Conservation (phyloP, 2,888 invertebrate genomes). For the Kryphioiulus occultus region DNA sequence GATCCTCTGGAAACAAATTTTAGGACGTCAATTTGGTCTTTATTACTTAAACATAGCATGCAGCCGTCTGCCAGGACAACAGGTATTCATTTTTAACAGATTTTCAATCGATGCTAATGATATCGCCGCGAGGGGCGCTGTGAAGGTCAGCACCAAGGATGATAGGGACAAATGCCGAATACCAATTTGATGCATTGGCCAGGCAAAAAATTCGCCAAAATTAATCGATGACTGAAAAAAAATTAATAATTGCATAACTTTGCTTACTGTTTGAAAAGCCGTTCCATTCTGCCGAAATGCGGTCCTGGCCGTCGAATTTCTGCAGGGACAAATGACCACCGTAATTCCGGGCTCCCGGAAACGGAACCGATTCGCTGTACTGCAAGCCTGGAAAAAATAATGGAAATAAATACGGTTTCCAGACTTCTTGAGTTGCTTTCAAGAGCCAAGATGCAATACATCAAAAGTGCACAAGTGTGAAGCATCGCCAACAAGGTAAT, state of each 20-base stretch:
- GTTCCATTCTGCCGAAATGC: conserved; percentile 44
- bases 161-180: not conserved
- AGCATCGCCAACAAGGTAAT: too few species aligned
- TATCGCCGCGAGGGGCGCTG: not conserved
- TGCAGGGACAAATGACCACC: conserved; percentile 53
- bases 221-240: too few species aligned
- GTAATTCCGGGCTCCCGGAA: conserved; percentile 54
- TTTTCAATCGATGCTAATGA: not conserved
- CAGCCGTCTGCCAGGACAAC: not conserved
- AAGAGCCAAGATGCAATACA: too few species aligned
- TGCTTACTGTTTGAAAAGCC: conserved; percentile 14
- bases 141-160: not conserved
- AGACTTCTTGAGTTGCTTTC: too few species aligned
- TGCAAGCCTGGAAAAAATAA: conserved; percentile 43
- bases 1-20: too few species aligned
- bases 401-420: too few species aligned
- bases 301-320: conserved; percentile 51
- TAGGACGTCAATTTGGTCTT: not conserved
- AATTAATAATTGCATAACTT: not conserved
- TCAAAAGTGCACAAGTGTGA: too few species aligned
- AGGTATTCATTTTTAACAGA: too few species aligned
- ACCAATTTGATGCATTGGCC: too few species aligned
- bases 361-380: conserved; percentile 51
- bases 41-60: not conserved
- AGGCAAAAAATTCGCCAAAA: not conserved